phyloP scores from a whole-genome alignment of 2,113 vertebrate species.

The Trematocara zebra region DNA sequence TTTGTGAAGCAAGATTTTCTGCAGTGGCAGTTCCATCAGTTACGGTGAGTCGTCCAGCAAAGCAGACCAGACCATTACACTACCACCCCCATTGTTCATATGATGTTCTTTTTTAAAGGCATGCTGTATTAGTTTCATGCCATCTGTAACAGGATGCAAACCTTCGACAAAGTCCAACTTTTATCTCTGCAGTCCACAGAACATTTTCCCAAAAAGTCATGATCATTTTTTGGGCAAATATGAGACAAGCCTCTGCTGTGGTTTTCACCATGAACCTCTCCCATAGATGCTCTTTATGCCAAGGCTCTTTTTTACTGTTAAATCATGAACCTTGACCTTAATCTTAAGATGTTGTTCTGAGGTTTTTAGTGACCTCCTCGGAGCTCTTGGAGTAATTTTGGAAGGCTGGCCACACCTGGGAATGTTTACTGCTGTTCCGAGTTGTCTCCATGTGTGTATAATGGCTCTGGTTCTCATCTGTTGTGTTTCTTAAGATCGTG shows the following conservation, averaged over 20 bases:
- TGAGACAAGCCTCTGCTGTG: neutral
- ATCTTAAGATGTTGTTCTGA: neutral
- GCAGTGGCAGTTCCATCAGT: neutral
- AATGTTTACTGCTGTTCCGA: neutral
- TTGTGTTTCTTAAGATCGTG: neutral
- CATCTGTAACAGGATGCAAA: neutral
- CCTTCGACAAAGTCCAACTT: neutral
- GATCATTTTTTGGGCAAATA: neutral
- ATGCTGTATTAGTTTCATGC: neutral
- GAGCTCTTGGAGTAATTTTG: neutral
- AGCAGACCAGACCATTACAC: neutral
- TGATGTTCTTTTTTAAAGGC: neutral
- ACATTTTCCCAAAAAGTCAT: neutral
- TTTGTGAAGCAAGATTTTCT: neutral
- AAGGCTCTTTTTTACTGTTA: neutral
- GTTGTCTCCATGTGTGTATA: neutral
- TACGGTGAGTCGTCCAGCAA: neutral
- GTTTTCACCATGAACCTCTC: neutral
- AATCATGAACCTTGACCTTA: neutral
- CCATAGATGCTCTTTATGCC: neutral
- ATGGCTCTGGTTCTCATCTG: neutral
- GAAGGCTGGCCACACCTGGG: neutral
- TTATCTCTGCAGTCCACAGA: neutral
- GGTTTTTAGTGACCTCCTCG: neutral
- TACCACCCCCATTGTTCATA: neutral